Evolutionary conservation across 2,113 vertebrate species (phyloP), one percentile per base, ranked within the genome.

Genomic region (Eupsittula cactorum): DNA sequence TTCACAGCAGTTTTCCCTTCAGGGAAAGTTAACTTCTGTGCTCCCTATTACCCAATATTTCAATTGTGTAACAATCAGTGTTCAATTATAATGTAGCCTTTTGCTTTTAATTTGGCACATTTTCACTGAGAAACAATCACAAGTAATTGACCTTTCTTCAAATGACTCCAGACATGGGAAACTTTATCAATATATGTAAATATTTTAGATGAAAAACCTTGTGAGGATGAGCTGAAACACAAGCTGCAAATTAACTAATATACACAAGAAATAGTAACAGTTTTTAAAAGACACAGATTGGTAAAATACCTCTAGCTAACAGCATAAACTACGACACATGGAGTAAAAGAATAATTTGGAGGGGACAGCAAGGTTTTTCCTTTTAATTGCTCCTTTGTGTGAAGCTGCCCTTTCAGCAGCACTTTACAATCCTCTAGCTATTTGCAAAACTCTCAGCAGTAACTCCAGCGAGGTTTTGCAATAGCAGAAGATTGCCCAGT

Each of bases 381-480:
- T 85, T 94, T 88, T 76, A 92, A 92, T 59, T 65, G 44, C 25
- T 93, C 73, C 71, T 88, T 69, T 64, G 60, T 50, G 64, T 57
- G 64, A 91, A 65, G 65, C 69, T 92, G 76, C 37, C 79, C 76
- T 80, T 96, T 68, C 79, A 92, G 90, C 64, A 95, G 71, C 68
- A 83, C 73, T 84, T 86, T 60, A 75, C 31, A 95, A 75, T 27
- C 64, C 80, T 81, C 62, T 83, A 81, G 86, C 92, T 88, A 88
- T 76, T 60, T 92, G 86, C 86, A 94, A 91, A 93, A 90, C 76
- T 93, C 88, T 90, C 68, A 84, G 62, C 69, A 84, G 69, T 87
- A 76, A 53, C 50, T 78, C 82, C 73, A 68, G 60, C 14, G 37
- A 82, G n/a, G 62, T 91, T 96, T 21, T 84, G 69, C 73, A 95